These are phyloP conservation scores for Microcebus ravelobensis DNA, from an alignment of 2,113 vertebrate genomes.

Conservation along the genomic window DNA sequence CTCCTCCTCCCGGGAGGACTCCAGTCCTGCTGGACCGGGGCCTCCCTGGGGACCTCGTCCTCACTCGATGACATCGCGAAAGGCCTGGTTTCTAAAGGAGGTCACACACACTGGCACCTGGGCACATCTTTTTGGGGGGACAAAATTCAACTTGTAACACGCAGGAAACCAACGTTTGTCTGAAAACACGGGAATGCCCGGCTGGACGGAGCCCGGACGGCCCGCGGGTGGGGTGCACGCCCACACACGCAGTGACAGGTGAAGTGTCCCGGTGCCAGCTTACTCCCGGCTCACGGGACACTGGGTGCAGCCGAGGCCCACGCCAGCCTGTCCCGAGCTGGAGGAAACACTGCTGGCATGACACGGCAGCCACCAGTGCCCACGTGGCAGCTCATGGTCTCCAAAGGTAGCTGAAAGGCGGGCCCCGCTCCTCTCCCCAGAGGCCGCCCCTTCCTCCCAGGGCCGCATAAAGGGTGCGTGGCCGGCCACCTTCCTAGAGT, in stretches of 20 bases:
- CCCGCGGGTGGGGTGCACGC: accelerated
- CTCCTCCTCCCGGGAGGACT: not conserved
- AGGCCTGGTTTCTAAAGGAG: accelerated
- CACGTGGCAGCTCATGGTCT: too few species aligned
- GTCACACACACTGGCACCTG: not conserved
- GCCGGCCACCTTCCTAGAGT: too few species aligned
- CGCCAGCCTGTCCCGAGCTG: too few species aligned
- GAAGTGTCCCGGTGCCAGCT: accelerated
- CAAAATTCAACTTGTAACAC: accelerated
- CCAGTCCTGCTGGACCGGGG: accelerated
- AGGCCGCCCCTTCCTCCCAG: too few species aligned
- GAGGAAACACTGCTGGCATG: too few species aligned
- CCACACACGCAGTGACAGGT: not conserved
- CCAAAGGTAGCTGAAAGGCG: too few species aligned
- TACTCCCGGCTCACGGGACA: accelerated
- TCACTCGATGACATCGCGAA: not conserved
- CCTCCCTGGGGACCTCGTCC: accelerated
- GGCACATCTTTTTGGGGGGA: not conserved
- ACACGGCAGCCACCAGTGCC: too few species aligned
- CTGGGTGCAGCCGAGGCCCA: accelerated
- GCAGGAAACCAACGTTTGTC: not conserved
- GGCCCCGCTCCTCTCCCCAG: too few species aligned
- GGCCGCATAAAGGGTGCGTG: too few species aligned
- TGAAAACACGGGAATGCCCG: not conserved
- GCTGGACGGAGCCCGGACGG: accelerated